A percentile compares a stretch with the other conserved stretches of the same genome.
These are phyloP conservation scores for Chlorocebus sabaeus DNA, from an alignment of 2,113 vertebrate genomes.

Conservation along the genomic window DNA sequence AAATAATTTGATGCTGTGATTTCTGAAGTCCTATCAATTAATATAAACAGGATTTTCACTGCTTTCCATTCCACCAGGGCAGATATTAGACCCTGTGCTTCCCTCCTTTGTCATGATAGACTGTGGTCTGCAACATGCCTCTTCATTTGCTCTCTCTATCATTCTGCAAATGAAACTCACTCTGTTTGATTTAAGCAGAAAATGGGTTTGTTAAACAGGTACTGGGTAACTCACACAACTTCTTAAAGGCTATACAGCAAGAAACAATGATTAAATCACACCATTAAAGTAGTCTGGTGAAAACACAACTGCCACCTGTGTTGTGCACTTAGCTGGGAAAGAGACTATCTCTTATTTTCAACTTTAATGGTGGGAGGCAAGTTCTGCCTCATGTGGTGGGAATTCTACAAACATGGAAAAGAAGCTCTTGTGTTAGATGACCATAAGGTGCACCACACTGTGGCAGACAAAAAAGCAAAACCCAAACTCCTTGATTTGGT, in stretches of 20 bases:
- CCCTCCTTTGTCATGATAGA: background rate
- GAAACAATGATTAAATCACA: background rate
- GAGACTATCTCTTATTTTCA: background rate
- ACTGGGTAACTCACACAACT: background rate
- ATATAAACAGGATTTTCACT: background rate
- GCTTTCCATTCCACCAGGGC: background rate
- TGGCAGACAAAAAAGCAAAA: background rate
- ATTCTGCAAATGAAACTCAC: background rate
- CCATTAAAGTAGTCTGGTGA: background rate
- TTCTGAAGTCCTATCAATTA: constrained; percentile 5
- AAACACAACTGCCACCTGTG: background rate
- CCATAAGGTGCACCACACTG: background rate
- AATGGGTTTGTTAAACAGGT: background rate
- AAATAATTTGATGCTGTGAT: constrained; percentile 21
- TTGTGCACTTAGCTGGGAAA: background rate
- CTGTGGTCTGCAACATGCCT: background rate
- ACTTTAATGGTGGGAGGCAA: background rate
- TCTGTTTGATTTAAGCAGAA: background rate
- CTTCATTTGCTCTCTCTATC: background rate
- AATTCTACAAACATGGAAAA: background rate
- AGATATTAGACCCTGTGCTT: background rate
- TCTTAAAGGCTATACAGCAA: background rate
- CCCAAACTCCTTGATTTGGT: background rate
- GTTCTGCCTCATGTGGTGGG: background rate
- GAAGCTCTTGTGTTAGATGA: background rate